Base-by-base conservation (phyloP, 2,113 vertebrate species). In the Ariopsis seemanni region DNA sequence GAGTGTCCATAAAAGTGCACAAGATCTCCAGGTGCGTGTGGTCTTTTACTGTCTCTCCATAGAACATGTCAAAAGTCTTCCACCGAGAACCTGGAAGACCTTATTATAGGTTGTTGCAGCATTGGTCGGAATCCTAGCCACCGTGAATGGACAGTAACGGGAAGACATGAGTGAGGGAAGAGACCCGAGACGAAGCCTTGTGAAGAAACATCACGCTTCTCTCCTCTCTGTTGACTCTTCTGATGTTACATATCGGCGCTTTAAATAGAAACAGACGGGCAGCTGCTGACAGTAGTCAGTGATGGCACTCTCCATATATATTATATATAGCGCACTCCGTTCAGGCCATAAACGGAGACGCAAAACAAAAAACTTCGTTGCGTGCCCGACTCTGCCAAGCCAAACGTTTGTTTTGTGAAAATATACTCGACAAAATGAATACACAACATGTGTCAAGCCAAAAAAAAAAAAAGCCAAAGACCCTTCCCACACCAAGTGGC, bases 231-330 rank as follows among this genome's bases (percentile, higher is more conserved):
- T 88, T 87, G 65, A 80, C 84, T 86, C 90, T 81, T 91, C 93
- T 90, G 90, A 93, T 87, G 92, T 94, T 91, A 93, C 93, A 94
- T 90, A 92, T 93, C 90, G 83, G 88, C 10, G 84, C 87, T 91
- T 88, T 91, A 94, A 95, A 94, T 93, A 95, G 92, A 60, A 84
- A 48, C 1, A 53, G 8, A 30, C 63, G 83, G 87, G 88, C 90
- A 92, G 90, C 91, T 91, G 91, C 90, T 91, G 89, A 94, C 92
- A 93, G 92, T 11, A 75, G 91, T 92, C 92, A 92, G 90, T 83
- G 91, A 92, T 89, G 85, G 90, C 86, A 87, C 90, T 90, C 78
- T 82, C 83, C 75, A 75, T 90, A 92, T 91, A 91, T 80, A 92
- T 89, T 89, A 91, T 91, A 91, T 84, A 92, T 90, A 91, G 89